Evolutionary conservation across 2,888 invertebrate genomes (phyloP), one percentile per base, ranked within the genome.

Genomic region (Operophtera brumata): DNA sequence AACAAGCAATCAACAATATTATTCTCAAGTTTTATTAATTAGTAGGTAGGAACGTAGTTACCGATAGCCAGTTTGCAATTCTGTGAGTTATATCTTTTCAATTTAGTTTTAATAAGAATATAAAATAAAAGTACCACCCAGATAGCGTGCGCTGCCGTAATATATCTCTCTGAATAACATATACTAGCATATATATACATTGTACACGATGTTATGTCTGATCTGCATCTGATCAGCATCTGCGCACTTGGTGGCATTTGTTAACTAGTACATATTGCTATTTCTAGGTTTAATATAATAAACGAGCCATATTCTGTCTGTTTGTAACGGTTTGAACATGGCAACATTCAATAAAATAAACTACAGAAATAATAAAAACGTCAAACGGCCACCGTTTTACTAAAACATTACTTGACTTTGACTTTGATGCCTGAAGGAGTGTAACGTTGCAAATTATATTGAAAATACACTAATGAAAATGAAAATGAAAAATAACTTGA

Each of bases 221-320:
- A 47, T 47, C 47, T 43, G 36, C 46, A 42, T 47, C 47, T 37
- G 20, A 53, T 53, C 53, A 43, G 32, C 47, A 53, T 53, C 53
- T 53, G 53, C 53, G 37, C 20, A 35, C 52, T 42, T 20, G 53
- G 53, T 53, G 53, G 53, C 47, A 53, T 43, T 53, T 52, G 46
- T 42, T 37, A 52, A 47, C 34, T 36, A 20, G 20, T 20, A 20
- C 20, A 20, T 20, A 25, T 42, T 42, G 47, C 46, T 53, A 53
- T 47, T 53, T 42, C 47, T 53, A 47, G 46, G 41, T 42, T 47
- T 47, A 53, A 42, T 46, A 35, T 13, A 26, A 41, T 42, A 35
- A 44, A 46, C 30, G 36, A 39, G 37, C 11, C 37, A 45, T 41
- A 42, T 32, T 41, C 30, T 47, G 25, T 39, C 37, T 34, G 25